Evolutionary conservation across 1,140 invertebrate species (phyloP).

Genomic region (Oreohelix idahoensis): DNA sequence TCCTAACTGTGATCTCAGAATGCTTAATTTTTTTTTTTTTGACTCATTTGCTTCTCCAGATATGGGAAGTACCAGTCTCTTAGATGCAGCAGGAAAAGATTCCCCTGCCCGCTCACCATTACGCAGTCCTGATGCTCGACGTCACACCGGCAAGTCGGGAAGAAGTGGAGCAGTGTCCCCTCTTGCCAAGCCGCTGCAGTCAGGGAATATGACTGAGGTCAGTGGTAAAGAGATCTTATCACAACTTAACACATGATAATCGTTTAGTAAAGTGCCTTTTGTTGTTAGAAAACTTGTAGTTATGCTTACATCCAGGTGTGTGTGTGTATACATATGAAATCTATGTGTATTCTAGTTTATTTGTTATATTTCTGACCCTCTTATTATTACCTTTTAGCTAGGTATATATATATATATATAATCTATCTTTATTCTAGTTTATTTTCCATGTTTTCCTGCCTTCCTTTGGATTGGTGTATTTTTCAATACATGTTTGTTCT

Average conservation of each 20-base stretch:
- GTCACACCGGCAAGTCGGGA: background rate
- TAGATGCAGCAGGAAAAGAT: slow-evolving; percentile 3
- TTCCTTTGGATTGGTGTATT: too few species aligned
- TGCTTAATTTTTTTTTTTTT: background rate
- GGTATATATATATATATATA: too few species aligned
- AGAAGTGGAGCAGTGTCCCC: background rate
- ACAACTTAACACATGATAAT: background rate
- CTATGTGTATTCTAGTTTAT: too few species aligned
- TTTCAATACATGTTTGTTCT: too few species aligned
- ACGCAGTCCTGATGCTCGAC: background rate
- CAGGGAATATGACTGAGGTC: background rate
- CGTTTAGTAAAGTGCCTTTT: too few species aligned
- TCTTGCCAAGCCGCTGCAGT: background rate
- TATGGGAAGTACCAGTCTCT: slow-evolving; percentile 6
- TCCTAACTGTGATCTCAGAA: too few species aligned
- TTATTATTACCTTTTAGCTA: too few species aligned
- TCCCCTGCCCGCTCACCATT: background rate
- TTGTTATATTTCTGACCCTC: too few species aligned
- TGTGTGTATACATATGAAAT: background rate
- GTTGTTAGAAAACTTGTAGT: background rate
- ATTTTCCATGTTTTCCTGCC: too few species aligned
- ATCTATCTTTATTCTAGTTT: too few species aligned
- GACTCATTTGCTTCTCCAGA: background rate
- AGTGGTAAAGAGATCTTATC: background rate
- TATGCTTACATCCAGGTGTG: background rate